A percentile compares a stretch with the other conserved stretches of the same genome.
These are phyloP conservation scores for Campoletis raptor DNA, from an alignment of 2,888 invertebrate genomes.

Conservation along the genomic window DNA sequence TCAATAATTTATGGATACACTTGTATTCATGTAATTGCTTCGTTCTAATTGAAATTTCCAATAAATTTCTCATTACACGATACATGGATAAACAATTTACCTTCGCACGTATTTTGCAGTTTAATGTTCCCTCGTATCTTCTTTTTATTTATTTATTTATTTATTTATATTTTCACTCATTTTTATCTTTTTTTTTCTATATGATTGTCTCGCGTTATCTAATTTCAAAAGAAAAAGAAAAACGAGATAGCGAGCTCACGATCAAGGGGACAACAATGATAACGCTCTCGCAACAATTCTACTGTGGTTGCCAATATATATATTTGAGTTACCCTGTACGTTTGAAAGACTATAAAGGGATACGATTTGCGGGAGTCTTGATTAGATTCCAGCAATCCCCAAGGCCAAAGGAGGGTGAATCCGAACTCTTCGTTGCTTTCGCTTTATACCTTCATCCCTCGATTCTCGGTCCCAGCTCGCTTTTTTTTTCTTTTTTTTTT, in stretches of 20 bases:
- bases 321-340: background rate
- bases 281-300: constrained; percentile 18
- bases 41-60: background rate
- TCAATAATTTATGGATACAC: background rate
- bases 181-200: background rate
- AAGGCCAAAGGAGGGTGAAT: constrained; percentile 53
- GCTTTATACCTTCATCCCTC: background rate
- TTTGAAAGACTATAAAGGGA: constrained; percentile 23
- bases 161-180: background rate
- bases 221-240: constrained; percentile 3
- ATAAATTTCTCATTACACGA: background rate
- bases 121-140: background rate
- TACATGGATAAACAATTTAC: background rate
- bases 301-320: constrained; percentile 1
- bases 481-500: constrained; percentile 16
- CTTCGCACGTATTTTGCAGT: background rate
- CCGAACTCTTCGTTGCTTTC: constrained; percentile 27
- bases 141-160: background rate
- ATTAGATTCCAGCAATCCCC: constrained; percentile 57
- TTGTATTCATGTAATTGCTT: background rate
- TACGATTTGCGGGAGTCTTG: constrained; percentile 56
- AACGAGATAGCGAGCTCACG: background rate
- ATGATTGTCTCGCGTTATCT: constrained; percentile 34
- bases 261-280: constrained; percentile 25
- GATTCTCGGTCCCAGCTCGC: constrained; percentile 22